phyloP scores from a whole-genome alignment of 1,140 invertebrate genomes.

The Caerostris darwini region DNA sequence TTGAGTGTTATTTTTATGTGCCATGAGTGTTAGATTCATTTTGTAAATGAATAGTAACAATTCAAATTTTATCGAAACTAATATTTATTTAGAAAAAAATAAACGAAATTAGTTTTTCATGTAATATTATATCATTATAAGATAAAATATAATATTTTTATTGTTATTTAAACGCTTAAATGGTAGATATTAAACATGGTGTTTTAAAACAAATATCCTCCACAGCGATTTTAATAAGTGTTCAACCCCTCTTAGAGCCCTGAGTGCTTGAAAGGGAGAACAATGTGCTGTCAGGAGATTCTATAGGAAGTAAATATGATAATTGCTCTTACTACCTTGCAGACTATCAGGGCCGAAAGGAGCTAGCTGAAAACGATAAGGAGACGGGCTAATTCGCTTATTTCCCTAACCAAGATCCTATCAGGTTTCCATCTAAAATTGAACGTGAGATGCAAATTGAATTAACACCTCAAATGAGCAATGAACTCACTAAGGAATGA shows the following conservation, averaged over 20 bases:
- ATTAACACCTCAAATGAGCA: constrained; percentile 72
- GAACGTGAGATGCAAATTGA: constrained; percentile 51
- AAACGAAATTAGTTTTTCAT: too few species aligned
- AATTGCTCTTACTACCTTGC: constrained; percentile 71
- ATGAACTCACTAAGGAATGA: constrained; percentile 22
- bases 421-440: constrained; percentile 47
- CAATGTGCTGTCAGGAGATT: constrained; percentile 59
- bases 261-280: constrained; percentile 10
- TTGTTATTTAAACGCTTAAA: too few species aligned
- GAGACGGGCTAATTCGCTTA: constrained; percentile 65
- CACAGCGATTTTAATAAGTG: constrained; percentile 41
- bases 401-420: constrained; percentile 61
- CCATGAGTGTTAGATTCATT: too few species aligned
- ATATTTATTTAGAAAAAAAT: too few species aligned
- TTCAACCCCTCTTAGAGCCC: not conserved
- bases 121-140: too few species aligned
- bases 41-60: too few species aligned
- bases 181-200: too few species aligned
- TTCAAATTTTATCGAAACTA: too few species aligned
- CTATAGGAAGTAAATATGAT: constrained; percentile 72
- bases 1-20: too few species aligned
- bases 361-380: constrained; percentile 71
- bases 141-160: too few species aligned
- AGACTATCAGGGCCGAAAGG: constrained; percentile 38
- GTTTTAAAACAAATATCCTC: not conserved